phyloP scores from a whole-genome alignment of 2,797 vertebrate species.

The Gouania willdenowi region DNA sequence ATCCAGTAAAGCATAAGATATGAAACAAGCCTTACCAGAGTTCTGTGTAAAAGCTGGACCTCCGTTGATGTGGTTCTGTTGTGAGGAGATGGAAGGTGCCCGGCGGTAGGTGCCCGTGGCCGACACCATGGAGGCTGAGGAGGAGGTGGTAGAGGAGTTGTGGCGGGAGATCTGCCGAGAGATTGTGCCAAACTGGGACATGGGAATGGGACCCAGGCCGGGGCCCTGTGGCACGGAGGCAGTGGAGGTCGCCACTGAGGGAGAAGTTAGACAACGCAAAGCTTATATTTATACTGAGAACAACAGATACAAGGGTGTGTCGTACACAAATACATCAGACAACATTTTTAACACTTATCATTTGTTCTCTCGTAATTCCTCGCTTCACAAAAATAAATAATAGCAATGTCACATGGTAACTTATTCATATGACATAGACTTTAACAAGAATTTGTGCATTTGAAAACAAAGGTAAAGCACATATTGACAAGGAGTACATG shows the following conservation, averaged over 20 bases:
- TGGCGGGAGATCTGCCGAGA: constrained; percentile 97
- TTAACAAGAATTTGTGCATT: too few relatives aligned
- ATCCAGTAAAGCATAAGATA: too few relatives aligned
- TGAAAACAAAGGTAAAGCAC: too few relatives aligned
- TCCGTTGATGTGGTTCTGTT: constrained; percentile 96
- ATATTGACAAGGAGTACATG: too few relatives aligned
- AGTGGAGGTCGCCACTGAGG: constrained; percentile 42
- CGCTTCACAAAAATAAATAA: too few relatives aligned
- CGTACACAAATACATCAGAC: too few relatives aligned
- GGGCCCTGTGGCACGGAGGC: constrained; percentile 78
- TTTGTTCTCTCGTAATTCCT: too few relatives aligned
- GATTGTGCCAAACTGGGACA: constrained; percentile 99
- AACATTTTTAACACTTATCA: background rate
- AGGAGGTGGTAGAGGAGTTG: constrained; percentile 94
- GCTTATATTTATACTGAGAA: too few relatives aligned
- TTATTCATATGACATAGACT: too few relatives aligned
- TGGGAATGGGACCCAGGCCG: constrained; percentile 91
- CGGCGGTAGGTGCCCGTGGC: constrained; percentile 97
- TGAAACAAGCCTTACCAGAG: constrained; percentile 83
- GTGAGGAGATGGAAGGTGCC: constrained; percentile 92
- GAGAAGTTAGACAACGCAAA: fast-evolving
- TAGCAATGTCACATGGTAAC: too few relatives aligned
- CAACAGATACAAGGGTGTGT: too few relatives aligned
- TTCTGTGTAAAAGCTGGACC: constrained; percentile 93
- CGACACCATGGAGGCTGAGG: constrained; percentile 94